Conservation (phyloP, 1,140 invertebrate genomes). For the Papilio helenus region DNA sequence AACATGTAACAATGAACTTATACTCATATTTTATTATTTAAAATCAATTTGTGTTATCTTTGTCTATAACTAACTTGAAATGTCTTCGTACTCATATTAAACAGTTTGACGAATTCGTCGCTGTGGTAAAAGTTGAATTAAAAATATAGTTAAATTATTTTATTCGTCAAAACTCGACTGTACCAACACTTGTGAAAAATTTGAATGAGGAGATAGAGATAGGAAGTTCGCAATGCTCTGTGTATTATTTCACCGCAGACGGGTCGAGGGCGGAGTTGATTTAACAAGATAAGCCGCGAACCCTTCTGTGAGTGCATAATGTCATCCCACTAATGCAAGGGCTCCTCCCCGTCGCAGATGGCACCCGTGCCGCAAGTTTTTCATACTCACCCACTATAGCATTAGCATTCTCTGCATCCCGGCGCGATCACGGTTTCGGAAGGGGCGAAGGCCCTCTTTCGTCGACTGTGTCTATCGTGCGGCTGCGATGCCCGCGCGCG, state of each 20-base stretch:
- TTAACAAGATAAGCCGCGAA: constrained; percentile 77
- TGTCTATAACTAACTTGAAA: no score
- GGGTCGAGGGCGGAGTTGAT: constrained; percentile 61
- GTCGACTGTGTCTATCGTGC: constrained; percentile 68
- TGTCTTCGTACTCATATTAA: no score
- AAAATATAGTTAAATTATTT: neutral
- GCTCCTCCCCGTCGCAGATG: constrained; percentile 74
- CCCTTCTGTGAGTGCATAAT: constrained; percentile 79
- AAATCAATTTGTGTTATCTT: neutral
- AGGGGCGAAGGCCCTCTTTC: constrained; percentile 78
- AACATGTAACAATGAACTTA: constrained; percentile 58
- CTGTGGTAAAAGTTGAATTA: no score
- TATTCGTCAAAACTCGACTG: constrained; percentile 43
- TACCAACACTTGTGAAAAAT: constrained; percentile 49
- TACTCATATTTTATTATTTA: constrained; percentile 27
- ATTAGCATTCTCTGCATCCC: constrained; percentile 78
- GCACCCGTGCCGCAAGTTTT: constrained; percentile 72
- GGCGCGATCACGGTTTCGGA: constrained; percentile 74
- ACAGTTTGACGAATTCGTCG: no score
- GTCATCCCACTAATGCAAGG: constrained; percentile 80
- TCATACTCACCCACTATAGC: constrained; percentile 62
- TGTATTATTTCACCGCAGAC: constrained; percentile 67
- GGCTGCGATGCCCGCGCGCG: constrained; percentile 70
- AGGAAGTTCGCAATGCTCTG: constrained; percentile 57
- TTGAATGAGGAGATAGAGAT: constrained; percentile 52